These are phyloP conservation scores for Nasonia longicornis DNA, from an alignment of 1,140 invertebrate genomes.

Conservation along the genomic window DNA sequence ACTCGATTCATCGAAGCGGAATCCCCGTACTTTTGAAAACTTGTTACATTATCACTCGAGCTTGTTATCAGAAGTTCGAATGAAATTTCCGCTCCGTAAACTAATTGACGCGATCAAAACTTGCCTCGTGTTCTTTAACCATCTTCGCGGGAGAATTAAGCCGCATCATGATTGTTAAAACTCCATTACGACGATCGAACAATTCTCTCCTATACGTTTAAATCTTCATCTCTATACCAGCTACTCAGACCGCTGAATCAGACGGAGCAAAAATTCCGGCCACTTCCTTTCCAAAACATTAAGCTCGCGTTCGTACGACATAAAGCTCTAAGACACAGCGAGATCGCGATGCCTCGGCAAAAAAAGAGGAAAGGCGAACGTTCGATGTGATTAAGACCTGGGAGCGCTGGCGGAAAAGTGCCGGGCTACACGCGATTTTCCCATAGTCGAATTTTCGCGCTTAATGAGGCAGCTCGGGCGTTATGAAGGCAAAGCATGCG, in stretches of 20 bases:
- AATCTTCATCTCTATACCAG: no score
- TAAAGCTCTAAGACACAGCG: no score
- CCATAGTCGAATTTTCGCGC: conserved; percentile 13
- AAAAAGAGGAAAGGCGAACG: not conserved
- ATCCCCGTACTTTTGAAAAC: not conserved
- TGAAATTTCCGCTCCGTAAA: not conserved
- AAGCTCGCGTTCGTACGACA: no score
- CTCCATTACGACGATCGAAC: not conserved
- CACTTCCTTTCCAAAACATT: no score
- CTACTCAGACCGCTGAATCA: no score
- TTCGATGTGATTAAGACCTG: conserved; percentile 6
- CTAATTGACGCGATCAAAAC: not conserved
- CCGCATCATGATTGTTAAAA: not conserved
- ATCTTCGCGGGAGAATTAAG: not conserved
- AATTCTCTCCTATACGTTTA: not conserved
- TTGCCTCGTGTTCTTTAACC: not conserved
- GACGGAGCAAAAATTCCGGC: no score
- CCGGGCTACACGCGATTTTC: not conserved
- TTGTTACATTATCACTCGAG: not conserved
- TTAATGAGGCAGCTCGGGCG: not conserved
- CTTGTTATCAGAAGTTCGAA: not conserved
- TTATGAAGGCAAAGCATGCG: not conserved
- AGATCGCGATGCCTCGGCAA: no score
- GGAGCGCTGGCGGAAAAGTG: not conserved
- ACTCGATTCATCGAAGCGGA: no score